Conservation (phyloP, 2,888 invertebrate species). For the Malthinus flaveolus region DNA sequence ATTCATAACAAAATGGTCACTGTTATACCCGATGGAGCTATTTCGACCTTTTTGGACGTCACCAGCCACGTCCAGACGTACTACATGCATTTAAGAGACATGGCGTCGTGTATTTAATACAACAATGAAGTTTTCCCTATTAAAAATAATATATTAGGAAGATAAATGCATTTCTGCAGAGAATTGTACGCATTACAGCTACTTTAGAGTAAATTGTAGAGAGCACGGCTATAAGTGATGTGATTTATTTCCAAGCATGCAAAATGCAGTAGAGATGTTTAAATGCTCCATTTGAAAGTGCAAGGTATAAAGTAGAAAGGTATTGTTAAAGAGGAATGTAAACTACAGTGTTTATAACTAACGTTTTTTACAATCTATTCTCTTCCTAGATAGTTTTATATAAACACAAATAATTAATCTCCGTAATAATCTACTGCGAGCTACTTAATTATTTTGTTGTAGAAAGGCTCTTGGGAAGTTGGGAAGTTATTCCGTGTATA, state of each 20-base stretch:
- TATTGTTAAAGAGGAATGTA: too few species aligned
- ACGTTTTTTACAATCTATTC: background rate
- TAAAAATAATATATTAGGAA: constrained; percentile 6
- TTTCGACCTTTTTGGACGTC: too few species aligned
- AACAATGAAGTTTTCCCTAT: background rate
- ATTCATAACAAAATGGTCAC: too few species aligned
- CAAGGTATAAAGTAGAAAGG: background rate
- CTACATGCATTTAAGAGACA: too few species aligned
- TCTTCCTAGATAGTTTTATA: background rate
- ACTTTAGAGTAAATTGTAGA: constrained; percentile 2
- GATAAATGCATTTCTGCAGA: constrained; percentile 9
- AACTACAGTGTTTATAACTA: background rate
- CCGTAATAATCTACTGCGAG: background rate
- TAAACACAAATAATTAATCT: background rate
- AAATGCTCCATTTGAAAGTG: constrained; percentile 1
- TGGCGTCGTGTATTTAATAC: too few species aligned
- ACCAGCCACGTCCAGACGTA: too few species aligned
- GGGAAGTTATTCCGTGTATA: background rate
- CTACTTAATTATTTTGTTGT: too few species aligned
- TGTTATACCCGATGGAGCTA: too few species aligned
- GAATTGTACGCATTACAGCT: background rate
- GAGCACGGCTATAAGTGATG: constrained; percentile 6
- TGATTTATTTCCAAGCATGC: constrained; percentile 11
- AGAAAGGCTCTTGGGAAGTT: too few species aligned
- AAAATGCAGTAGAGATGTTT: constrained; percentile 11